Base-by-base conservation (phyloP, 1,140 invertebrate species). In the Pteromalus puparum region DNA sequence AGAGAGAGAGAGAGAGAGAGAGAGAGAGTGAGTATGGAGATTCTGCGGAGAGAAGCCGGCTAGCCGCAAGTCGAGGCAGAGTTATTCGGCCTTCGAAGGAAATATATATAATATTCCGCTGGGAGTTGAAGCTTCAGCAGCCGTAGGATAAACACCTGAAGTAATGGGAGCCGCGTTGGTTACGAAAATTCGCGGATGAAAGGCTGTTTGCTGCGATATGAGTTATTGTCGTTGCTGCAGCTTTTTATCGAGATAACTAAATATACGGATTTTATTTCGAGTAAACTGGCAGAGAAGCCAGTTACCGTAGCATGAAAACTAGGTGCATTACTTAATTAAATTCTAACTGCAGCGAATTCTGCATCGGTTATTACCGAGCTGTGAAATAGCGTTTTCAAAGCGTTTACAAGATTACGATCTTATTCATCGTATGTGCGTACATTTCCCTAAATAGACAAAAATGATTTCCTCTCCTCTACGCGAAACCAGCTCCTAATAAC, bases 21-120 rank as follows among this genome's bases (percentile, higher is more conserved):
- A 73, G 12, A 28, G 12, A 3, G 2, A 13, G 42, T 46, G 72
- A 74, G 34, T n/a, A 75, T 26, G 68, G 9, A 70, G 24, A 74
- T 24, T 76, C 13, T 10, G 72, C 21, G 53, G 53, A n/a, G 53
- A n/a, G 53, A 61, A 61, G 38, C 73, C 34, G 34, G 34, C 48
- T 75, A 74, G 73, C 26, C 26, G 79, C 42, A 76, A 83, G 48
- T 76, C 48, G 26, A 76, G 81, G 48, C 21, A 2, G 48, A 76
- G 61, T 76, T 83, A 76, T 83, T 28, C 73, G 65, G 34, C 5
- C 78, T 46, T 70, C 42, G 80, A 81, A 26, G 73, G 73, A 2
- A 73, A n/a, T n/a, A n/a, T n/a, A n/a, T n/a, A n/a, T n/a, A n/a
- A n/a, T n/a, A n/a, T 28, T 61, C 38, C 68, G 1, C 9, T 13